Conservation (phyloP, 2,888 invertebrate genomes). For the Lamproptera curius region DNA sequence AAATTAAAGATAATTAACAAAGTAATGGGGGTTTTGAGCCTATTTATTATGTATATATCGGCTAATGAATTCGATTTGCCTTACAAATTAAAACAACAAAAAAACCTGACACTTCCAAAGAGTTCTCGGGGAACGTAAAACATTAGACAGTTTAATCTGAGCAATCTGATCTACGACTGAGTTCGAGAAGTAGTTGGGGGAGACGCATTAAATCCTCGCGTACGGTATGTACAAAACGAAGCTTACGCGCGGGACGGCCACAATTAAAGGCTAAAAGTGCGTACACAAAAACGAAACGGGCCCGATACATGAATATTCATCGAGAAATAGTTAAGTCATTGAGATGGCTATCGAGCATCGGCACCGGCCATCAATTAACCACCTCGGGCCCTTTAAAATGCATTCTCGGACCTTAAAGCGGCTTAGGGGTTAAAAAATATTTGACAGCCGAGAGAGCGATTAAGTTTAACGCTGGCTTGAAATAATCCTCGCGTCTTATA, state of each 20-base stretch:
- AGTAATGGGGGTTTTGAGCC: too few relatives aligned
- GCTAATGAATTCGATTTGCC: too few relatives aligned
- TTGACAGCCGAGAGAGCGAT: constrained; percentile 41
- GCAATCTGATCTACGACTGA: background rate
- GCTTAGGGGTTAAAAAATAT: constrained; percentile 45
- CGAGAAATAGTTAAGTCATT: constrained; percentile 64
- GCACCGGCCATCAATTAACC: constrained; percentile 51
- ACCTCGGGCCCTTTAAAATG: constrained; percentile 46
- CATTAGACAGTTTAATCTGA: too few relatives aligned
- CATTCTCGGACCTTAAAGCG: constrained; percentile 47
- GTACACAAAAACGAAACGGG: constrained; percentile 37
- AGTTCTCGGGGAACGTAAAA: too few relatives aligned
- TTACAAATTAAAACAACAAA: too few relatives aligned
- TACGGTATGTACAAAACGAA: constrained; percentile 1
- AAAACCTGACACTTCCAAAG: too few relatives aligned
- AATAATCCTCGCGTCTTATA: too few relatives aligned
- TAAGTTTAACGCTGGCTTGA: constrained; percentile 20
- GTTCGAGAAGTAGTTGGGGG: background rate
- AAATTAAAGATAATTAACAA: too few relatives aligned
- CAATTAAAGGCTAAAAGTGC: constrained; percentile 31
- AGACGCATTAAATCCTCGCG: background rate
- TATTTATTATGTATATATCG: too few relatives aligned
- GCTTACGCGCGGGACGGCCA: background rate
- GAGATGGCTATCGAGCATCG: constrained; percentile 47
- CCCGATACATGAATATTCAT: constrained; percentile 50